These are phyloP conservation scores for Intoshia linei DNA, from an alignment of 1,140 invertebrate genomes.

Conservation along the genomic window DNA sequence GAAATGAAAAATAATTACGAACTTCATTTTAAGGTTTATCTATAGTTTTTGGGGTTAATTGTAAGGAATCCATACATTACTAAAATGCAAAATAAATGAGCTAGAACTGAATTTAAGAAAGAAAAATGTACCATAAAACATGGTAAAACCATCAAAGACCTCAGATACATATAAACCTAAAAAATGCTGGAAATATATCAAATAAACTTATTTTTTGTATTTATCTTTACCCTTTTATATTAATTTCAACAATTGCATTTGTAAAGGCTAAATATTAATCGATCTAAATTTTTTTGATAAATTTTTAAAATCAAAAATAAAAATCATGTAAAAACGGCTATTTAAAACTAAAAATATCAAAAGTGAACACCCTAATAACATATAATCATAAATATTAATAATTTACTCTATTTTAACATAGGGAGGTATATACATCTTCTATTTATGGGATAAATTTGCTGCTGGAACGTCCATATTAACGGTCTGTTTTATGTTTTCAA, in stretches of 20 bases:
- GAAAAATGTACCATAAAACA: too few relatives aligned
- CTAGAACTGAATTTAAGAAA: too few relatives aligned
- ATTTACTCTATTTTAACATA: constrained; percentile 6
- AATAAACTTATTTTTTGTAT: background rate
- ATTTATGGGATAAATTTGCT: constrained; percentile 24
- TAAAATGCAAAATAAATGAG: too few relatives aligned
- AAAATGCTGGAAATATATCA: too few relatives aligned
- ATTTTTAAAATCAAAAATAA: background rate
- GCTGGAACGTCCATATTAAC: constrained; percentile 25
- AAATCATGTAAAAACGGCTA: background rate
- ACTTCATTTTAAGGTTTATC: too few relatives aligned
- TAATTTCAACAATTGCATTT: background rate
- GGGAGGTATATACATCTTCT: constrained; percentile 25
- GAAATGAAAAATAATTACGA: too few relatives aligned
- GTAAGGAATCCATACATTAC: too few relatives aligned
- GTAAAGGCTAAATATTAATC: too few relatives aligned
- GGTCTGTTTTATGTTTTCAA: constrained; percentile 22
- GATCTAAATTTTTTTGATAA: constrained; percentile 1
- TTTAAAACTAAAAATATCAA: background rate
- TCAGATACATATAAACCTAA: too few relatives aligned
- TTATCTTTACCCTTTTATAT: background rate
- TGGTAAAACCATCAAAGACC: too few relatives aligned
- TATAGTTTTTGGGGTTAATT: too few relatives aligned
- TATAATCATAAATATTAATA: background rate
- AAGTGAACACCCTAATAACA: too few relatives aligned